Evolutionary conservation across 2,888 invertebrate species (phyloP), one percentile per base, ranked within the genome.

Genomic region (Coenonympha arcania): DNA sequence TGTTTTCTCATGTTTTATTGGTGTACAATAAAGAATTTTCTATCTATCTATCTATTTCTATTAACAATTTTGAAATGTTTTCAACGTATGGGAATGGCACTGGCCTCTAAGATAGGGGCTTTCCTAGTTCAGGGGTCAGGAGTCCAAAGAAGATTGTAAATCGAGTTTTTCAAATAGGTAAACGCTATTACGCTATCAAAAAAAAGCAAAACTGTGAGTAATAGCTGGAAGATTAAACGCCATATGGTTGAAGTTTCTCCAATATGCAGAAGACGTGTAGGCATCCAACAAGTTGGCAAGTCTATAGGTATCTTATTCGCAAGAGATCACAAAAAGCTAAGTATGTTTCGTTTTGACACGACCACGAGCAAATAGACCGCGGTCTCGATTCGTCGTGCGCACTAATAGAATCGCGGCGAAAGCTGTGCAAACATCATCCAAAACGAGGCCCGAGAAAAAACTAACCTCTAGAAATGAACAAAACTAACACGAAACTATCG

Each of bases 351-450:
- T 48, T 28, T 34, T 48, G 16, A 37, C 22, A 43, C 43, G n/a
- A 26, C 20, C 18, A 28, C 22, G 16, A 39, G 22, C 34, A 36
- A 31, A 39, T 44, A 37, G 6, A 37, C 18, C 28, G 15, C 40
- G 8, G 16, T 40, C 22, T 16, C 30, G 36, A 43, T 44, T 50
- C 33, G 26, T 39, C 39, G 39, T 37, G 28, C 37, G 43, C 48
- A 24, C 44, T 45, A 48, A 41, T 41, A 52, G 33, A 45, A 36
- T 31, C 16, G 40, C 26, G 5, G 48, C 31, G 49, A 52, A 52
- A 49, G 44, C 44, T 50, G 44, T 45, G 39, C 41, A 49, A 52
- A 49, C 22, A 52, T 49, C 49, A 31, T 24, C 41, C 41, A 20
- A 33, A 34, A 37, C 30, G 30, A 30, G 30, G 47, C 24, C 39